phyloP scores from a whole-genome alignment of 2,888 invertebrate species.

The Zonitis immaculata region DNA sequence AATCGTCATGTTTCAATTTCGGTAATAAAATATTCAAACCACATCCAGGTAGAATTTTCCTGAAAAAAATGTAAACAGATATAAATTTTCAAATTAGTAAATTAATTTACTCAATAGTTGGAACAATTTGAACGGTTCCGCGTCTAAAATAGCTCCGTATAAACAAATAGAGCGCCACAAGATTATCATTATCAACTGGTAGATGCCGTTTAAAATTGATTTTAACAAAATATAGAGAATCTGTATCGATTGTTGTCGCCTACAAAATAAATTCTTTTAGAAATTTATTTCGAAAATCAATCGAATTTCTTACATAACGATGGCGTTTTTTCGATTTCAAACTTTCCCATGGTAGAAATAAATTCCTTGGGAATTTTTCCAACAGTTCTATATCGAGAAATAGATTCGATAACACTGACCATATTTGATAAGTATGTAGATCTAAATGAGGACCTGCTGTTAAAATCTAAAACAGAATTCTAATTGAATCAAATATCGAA shows the following conservation, averaged over 20 bases:
- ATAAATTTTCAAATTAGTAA: slow-evolving; percentile 6
- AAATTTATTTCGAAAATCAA: neutral
- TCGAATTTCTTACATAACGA: slow-evolving; percentile 6
- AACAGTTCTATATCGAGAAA: slow-evolving; percentile 62
- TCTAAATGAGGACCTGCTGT: slow-evolving; percentile 55
- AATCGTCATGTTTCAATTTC: slow-evolving; percentile 27
- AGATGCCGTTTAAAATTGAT: slow-evolving; percentile 59
- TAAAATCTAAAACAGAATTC: slow-evolving; percentile 51
- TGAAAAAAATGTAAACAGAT: slow-evolving; percentile 30
- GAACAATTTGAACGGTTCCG: slow-evolving; percentile 60
- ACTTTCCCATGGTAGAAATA: slow-evolving; percentile 62
- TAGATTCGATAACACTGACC: slow-evolving; percentile 62
- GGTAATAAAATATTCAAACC: slow-evolving; percentile 48
- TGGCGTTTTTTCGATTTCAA: slow-evolving; percentile 17
- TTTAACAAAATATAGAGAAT: slow-evolving; percentile 60
- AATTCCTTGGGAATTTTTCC: slow-evolving; percentile 57
- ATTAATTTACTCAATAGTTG: slow-evolving; percentile 63
- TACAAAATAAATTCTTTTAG: neutral
- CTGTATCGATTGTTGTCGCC: slow-evolving; percentile 47
- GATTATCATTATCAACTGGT: slow-evolving; percentile 48
- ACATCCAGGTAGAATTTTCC: slow-evolving; percentile 70
- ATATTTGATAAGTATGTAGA: slow-evolving; percentile 52
- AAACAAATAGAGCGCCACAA: slow-evolving; percentile 66
- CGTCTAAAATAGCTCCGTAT: slow-evolving; percentile 60
- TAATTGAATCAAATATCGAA: too few relatives aligned